These are phyloP conservation scores for Oscheius sp. DNA, from an alignment of 2,888 invertebrate genomes.

Conservation along the genomic window DNA sequence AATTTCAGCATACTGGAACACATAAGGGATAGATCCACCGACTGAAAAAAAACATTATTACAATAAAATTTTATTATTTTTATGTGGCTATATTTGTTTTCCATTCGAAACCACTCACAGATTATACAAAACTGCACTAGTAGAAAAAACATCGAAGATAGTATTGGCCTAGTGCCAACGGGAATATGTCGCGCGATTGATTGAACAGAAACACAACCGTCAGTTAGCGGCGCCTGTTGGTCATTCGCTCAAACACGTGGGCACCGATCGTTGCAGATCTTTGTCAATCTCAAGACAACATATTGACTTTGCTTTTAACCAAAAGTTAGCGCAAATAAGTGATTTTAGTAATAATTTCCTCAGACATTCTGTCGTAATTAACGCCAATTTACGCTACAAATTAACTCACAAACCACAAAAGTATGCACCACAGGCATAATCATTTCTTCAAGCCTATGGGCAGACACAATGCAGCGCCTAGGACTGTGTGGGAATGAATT, in stretches of 20 bases:
- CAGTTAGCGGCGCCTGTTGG: constrained; percentile 26
- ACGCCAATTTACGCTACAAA: neutral
- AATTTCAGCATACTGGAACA: constrained; percentile 85
- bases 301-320: neutral
- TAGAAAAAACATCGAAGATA: constrained; percentile 16
- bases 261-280: neutral
- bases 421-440: constrained; percentile 19
- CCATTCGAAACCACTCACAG: neutral
- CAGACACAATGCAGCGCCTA: neutral
- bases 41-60: constrained; percentile 48
- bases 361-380: too few species aligned
- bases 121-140: constrained; percentile 1
- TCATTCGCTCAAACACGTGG: constrained; percentile 22
- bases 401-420: constrained; percentile 38
- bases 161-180: neutral
- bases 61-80: neutral
- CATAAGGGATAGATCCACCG: constrained; percentile 72
- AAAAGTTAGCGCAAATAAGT: neutral
- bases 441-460: neutral
- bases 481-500: constrained; percentile 4
- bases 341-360: too few species aligned
- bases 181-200: constrained; percentile 1
- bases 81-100: neutral
- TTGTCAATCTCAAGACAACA: neutral
- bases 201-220: constrained; percentile 19